phyloP scores from a whole-genome alignment of 2,797 vertebrate genomes.

The Lacerta viridis region DNA sequence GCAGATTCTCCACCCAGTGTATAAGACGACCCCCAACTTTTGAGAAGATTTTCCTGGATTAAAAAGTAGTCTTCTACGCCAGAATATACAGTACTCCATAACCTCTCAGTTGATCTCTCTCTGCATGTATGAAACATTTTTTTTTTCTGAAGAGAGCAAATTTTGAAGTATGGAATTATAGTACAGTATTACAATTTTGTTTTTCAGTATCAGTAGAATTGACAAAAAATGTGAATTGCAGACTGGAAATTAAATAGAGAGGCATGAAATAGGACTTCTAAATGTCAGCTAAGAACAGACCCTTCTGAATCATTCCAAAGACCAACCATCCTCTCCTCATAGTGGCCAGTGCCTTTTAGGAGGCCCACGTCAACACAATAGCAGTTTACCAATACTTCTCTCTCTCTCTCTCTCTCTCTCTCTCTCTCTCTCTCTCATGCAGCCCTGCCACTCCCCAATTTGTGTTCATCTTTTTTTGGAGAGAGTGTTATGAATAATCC shows the following conservation, averaged over 20 bases:
- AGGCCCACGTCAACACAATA: no score
- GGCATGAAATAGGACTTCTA: background rate
- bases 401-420: no score
- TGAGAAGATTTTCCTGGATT: no score
- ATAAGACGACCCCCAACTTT: no score
- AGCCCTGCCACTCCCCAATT: no score
- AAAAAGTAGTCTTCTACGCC: no score
- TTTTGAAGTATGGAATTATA: background rate
- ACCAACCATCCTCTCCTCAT: no score
- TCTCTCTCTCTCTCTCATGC: background rate
- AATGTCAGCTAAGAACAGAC: background rate
- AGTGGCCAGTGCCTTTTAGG: no score
- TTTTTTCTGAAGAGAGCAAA: background rate
- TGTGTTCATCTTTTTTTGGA: rapidly evolving
- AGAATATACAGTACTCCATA: background rate
- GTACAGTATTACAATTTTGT: background rate
- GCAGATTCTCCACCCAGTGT: no score
- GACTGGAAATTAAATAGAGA: background rate
- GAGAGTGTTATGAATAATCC: rapidly evolving
- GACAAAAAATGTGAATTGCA: background rate
- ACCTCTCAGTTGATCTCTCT: background rate
- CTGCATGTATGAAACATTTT: background rate
- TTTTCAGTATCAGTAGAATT: background rate
- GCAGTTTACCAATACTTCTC: no score
- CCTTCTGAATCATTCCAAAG: no score